Conservation (phyloP, 2,888 invertebrate species). For the Lobophora halterata region DNA sequence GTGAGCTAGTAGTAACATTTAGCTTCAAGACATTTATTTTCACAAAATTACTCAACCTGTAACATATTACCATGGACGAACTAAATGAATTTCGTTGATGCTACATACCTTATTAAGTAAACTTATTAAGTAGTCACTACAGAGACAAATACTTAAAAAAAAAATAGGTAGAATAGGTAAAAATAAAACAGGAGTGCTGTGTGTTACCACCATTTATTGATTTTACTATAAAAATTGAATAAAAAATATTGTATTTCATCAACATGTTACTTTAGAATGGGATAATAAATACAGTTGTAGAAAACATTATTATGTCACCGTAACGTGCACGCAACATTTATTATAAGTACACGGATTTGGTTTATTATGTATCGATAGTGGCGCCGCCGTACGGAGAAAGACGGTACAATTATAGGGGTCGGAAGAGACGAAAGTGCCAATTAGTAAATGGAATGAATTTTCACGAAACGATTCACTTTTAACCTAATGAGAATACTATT, state of each 20-base stretch:
- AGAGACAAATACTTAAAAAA: no score
- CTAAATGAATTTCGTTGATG: no score
- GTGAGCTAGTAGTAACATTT: no score
- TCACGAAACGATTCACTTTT: constrained; percentile 17
- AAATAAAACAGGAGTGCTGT: constrained; percentile 43
- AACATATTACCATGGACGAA: no score
- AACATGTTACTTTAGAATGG: constrained; percentile 77
- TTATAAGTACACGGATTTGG: constrained; percentile 33
- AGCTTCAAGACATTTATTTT: no score
- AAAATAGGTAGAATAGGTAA: constrained; percentile 1
- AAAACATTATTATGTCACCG: constrained; percentile 55
- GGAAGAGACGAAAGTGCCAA: constrained; percentile 20
- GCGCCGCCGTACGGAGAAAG: constrained; percentile 18
- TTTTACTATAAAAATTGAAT: constrained; percentile 81
- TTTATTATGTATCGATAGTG: neutral
- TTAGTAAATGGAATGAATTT: constrained; percentile 19
- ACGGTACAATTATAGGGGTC: constrained; percentile 6
- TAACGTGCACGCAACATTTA: constrained; percentile 43
- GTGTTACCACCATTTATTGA: constrained; percentile 78
- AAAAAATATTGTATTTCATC: constrained; percentile 80
- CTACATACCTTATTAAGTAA: no score
- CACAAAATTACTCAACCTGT: no score
- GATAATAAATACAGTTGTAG: constrained; percentile 76
- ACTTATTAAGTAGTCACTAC: no score
- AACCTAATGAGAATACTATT: constrained; percentile 11